Evolutionary conservation across 2,888 invertebrate genomes (phyloP).

Genomic region (Lasius fuliginosus): DNA sequence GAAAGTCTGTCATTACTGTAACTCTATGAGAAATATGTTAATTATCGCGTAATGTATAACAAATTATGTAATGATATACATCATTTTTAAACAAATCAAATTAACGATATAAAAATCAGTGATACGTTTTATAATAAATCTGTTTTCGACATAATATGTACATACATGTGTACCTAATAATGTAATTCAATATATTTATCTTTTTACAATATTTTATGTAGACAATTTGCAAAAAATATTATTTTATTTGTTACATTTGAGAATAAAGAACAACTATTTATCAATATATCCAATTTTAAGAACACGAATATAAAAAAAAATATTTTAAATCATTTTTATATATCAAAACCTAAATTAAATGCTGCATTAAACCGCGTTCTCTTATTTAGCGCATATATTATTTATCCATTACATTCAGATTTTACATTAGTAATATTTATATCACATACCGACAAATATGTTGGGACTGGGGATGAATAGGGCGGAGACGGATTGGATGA

Average conservation of each 20-base stretch:
- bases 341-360: neutral
- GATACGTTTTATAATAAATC: constrained; percentile 17
- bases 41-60: constrained; percentile 1
- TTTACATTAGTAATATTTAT: neutral
- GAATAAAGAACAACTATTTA: neutral
- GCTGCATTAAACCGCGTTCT: neutral
- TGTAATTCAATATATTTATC: neutral
- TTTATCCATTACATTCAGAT: neutral
- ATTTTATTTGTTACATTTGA: neutral
- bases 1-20: neutral
- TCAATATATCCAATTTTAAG: neutral
- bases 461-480: neutral
- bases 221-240: neutral
- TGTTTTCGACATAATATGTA: constrained; percentile 12
- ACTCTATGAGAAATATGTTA: neutral
- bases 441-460: neutral
- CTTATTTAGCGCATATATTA: neutral
- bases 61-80: constrained; percentile 20
- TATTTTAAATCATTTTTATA: neutral
- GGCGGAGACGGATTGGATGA: neutral
- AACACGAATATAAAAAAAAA: neutral
- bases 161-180: neutral
- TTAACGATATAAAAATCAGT: constrained; percentile 12
- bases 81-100: constrained; percentile 23
- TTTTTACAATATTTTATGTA: constrained; percentile 3